Evolutionary conservation across 2,888 invertebrate species (phyloP).

Genomic region (Folsomia candida): DNA sequence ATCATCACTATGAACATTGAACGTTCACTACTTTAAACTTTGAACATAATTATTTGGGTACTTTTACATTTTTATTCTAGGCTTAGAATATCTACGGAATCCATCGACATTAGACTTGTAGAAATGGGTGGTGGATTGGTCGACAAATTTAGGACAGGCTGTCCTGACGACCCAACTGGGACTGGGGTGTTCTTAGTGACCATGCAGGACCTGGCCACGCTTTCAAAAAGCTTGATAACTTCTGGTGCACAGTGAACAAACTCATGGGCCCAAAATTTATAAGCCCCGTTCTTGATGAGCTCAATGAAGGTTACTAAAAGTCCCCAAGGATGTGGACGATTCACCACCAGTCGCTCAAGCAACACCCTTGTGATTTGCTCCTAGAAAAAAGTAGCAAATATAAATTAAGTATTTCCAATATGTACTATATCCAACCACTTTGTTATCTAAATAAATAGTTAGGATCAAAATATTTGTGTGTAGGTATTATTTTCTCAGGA

Average conservation of each 20-base stretch:
- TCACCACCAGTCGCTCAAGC: conserved; percentile 93
- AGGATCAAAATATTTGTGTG: too few species aligned
- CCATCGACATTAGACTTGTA: not conserved
- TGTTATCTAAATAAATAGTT: conserved; percentile 25
- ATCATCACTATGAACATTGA: too few species aligned
- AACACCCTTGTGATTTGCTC: conserved; percentile 67
- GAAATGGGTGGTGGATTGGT: not conserved
- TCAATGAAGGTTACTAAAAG: conserved; percentile 97
- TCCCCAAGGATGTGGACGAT: conserved; percentile 99
- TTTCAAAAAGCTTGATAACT: conserved; percentile 97
- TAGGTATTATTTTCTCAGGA: too few species aligned
- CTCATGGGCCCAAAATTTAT: conserved; percentile 98
- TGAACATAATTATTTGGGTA: too few species aligned
- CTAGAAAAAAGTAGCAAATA: conserved; percentile 25
- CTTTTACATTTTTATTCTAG: too few species aligned
- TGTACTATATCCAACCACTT: too few species aligned
- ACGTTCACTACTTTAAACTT: too few species aligned
- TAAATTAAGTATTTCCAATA: not conserved
- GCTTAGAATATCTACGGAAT: too few species aligned
- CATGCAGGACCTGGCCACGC: conserved; percentile 93
- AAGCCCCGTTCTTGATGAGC: conserved; percentile 95
- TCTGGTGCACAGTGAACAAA: conserved; percentile 99
- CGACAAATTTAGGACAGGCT: not conserved
- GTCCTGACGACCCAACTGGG: conserved; percentile 4
- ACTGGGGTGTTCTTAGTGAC: conserved; percentile 55